These are phyloP conservation scores for Calcarius ornatus DNA, from an alignment of 2,113 vertebrate species.

Conservation along the genomic window DNA sequence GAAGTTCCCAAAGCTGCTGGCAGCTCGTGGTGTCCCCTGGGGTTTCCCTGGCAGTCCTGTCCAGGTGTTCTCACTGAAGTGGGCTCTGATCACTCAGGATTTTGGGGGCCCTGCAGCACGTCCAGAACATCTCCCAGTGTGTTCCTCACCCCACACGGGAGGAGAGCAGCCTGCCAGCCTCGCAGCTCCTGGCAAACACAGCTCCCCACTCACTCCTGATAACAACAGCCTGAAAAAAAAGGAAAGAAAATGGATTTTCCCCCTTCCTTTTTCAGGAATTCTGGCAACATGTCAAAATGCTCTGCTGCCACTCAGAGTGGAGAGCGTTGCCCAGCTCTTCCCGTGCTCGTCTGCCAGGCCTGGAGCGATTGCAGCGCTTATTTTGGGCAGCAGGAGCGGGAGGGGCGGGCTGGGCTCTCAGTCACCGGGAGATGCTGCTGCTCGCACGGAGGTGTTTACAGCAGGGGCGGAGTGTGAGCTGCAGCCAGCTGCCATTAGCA, in stretches of 20 bases:
- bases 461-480: neutral
- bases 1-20: neutral
- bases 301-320: neutral
- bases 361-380: neutral
- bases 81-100: neutral
- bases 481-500: constrained; percentile 42
- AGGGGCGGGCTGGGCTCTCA: neutral
- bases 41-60: neutral
- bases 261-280: neutral
- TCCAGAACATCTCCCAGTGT: neutral
- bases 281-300: neutral
- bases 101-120: neutral
- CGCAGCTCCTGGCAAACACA: neutral
- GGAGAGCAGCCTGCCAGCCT: neutral
- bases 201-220: neutral
- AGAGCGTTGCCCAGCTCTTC: neutral
- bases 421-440: constrained; percentile 19
- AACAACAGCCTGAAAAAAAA: neutral
- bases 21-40: neutral
- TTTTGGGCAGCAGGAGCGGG: neutral
- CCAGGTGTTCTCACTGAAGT: neutral
- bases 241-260: neutral
- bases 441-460: constrained; percentile 33
- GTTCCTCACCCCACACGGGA: neutral
- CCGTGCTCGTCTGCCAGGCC: neutral